Evolutionary conservation across 2,888 invertebrate species (phyloP).

Genomic region (Pemphredon lugubris): DNA sequence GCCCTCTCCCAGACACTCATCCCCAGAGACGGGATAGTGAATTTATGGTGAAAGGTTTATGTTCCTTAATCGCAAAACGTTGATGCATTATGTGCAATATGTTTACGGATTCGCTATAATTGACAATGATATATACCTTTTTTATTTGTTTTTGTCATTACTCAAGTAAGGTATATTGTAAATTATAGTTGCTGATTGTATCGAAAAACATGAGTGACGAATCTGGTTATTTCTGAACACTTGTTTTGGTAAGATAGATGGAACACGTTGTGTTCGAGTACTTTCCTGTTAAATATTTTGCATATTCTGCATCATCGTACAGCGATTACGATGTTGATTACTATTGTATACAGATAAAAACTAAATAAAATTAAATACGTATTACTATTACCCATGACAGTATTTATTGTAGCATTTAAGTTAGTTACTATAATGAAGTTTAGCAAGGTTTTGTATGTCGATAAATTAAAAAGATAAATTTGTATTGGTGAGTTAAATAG

Average conservation of each 20-base stretch:
- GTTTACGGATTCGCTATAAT: constrained; percentile 17
- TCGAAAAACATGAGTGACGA: neutral
- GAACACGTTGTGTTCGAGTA: neutral
- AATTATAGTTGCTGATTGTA: constrained; percentile 6
- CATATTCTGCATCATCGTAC: constrained; percentile 50
- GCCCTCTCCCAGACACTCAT: constrained; percentile 78
- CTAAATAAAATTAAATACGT: constrained; percentile 55
- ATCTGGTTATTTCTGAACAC: neutral
- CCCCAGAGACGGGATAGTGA: constrained; percentile 77
- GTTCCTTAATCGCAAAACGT: constrained; percentile 54
- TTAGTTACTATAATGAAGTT: neutral
- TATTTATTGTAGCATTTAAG: constrained; percentile 21
- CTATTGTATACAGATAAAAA: constrained; percentile 60
- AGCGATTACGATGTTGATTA: constrained; percentile 52
- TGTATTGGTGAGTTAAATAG: too few relatives aligned
- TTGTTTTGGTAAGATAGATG: neutral
- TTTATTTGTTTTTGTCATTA: constrained; percentile 12
- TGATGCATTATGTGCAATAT: constrained; percentile 45
- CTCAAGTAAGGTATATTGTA: neutral
- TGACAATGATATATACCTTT: neutral
- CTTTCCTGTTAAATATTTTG: constrained; percentile 18
- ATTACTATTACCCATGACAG: constrained; percentile 12
- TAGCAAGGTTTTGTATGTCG: too few relatives aligned
- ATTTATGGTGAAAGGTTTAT: constrained; percentile 78
- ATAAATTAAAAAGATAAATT: too few relatives aligned